phyloP scores from a whole-genome alignment of 1,140 invertebrate genomes.

The Brachionus koreanus region DNA sequence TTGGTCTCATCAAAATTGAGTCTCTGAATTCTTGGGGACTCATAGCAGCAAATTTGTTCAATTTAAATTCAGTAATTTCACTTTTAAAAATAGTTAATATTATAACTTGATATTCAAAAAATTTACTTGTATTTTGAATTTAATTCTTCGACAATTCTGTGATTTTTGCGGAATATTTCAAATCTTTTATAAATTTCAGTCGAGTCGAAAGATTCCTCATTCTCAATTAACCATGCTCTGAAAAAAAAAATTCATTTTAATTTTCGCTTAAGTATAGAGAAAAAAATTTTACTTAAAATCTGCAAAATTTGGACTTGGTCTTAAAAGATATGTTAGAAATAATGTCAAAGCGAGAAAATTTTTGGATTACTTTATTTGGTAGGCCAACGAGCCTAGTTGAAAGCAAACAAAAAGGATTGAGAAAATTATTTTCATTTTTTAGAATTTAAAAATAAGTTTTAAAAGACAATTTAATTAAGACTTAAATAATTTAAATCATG shows the following conservation, averaged over 20 bases:
- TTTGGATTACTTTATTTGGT: not conserved
- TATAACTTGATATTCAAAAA: not conserved
- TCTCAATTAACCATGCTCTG: conserved; percentile 45
- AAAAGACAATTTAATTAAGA: not conserved
- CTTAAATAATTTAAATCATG: not conserved
- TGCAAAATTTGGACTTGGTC: not conserved
- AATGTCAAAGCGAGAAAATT: not conserved
- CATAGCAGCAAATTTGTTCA: conserved; percentile 51
- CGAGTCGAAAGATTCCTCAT: conserved; percentile 45
- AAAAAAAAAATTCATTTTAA: not conserved
- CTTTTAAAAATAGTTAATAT: not conserved
- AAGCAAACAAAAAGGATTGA: not conserved
- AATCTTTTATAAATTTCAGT: conserved; percentile 46
- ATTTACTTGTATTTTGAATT: conserved; percentile 48
- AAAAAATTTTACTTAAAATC: not conserved
- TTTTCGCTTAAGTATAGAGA: no score
- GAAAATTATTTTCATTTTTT: not conserved
- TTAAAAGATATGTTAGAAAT: not conserved
- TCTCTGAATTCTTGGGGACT: conserved; percentile 48
- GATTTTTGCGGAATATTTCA: conserved; percentile 48
- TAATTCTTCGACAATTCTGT: conserved; percentile 47
- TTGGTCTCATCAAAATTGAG: conserved; percentile 49
- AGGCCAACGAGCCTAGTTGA: not conserved
- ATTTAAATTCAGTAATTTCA: conserved; percentile 45
- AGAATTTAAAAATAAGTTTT: not conserved